A percentile compares a stretch with the other conserved stretches of the same genome.
These are phyloP conservation scores for Melitaea athalia DNA, from an alignment of 2,888 invertebrate genomes.

Conservation along the genomic window DNA sequence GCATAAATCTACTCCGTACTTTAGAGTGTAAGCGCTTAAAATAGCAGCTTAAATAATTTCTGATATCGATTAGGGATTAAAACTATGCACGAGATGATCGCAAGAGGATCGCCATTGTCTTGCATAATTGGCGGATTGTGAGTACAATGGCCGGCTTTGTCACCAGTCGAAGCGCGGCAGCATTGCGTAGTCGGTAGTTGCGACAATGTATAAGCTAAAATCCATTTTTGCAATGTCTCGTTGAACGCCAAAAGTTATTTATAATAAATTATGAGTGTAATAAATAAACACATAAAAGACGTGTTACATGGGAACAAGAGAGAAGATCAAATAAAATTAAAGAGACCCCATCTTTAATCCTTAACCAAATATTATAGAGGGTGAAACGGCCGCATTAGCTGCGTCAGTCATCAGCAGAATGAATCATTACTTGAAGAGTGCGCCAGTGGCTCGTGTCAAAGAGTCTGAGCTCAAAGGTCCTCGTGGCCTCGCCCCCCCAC, in stretches of 20 bases:
- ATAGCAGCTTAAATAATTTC: constrained; percentile 21
- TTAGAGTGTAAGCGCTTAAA: constrained; percentile 2
- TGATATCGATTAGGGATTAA: constrained; percentile 31
- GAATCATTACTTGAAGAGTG: constrained; percentile 83
- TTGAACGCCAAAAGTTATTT: not conserved
- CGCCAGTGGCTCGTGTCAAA: constrained; percentile 81
- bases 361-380: constrained; percentile 68
- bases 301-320: constrained; percentile 10
- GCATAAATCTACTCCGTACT: not conserved
- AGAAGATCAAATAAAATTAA: constrained; percentile 33
- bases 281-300: constrained; percentile 15
- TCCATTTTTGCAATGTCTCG: not conserved
- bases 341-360: constrained; percentile 53
- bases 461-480: constrained; percentile 80
- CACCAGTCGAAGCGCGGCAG: constrained; percentile 44
- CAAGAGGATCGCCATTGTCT: constrained; percentile 59
- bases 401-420: constrained; percentile 81
- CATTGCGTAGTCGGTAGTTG: constrained; percentile 48
- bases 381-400: constrained; percentile 74
- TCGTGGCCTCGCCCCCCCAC: constrained; percentile 54
- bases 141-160: constrained; percentile 61
- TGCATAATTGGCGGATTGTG: constrained; percentile 56
- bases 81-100: constrained; percentile 47
- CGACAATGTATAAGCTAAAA: constrained; percentile 11
- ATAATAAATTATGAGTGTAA: constrained; percentile 4